Percentiles rank a stretch among this genome's conserved stretches.
These are phyloP conservation scores for Neolamprologus multifasciatus DNA, from an alignment of 2,797 vertebrate species.

Conservation along the genomic window DNA sequence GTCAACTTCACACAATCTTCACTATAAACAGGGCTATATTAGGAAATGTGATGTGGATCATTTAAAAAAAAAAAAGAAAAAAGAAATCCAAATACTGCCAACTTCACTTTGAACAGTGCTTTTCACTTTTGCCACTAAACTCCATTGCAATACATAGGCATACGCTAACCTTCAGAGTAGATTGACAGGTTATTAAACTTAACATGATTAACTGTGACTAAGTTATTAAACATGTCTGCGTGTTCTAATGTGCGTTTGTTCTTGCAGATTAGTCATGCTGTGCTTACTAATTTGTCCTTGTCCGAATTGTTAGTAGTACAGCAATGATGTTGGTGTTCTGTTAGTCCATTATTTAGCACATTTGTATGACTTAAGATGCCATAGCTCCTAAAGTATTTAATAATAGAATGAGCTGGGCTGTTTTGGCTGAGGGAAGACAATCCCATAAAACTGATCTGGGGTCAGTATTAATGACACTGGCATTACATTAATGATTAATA, in stretches of 20 bases:
- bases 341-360: neutral
- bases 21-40: neutral
- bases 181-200: neutral
- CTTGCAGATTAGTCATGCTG: constrained; percentile 6
- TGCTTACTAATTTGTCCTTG: constrained; percentile 8
- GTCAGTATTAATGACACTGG: constrained; percentile 15
- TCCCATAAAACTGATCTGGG: constrained; percentile 42
- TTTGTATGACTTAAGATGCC: neutral
- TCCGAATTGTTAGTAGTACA: neutral
- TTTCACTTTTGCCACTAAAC: neutral
- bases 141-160: neutral
- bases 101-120: neutral
- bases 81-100: neutral
- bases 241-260: constrained; percentile 9
- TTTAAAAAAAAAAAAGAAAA: too few relatives aligned
- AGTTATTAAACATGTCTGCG: neutral
- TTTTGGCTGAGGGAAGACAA: constrained; percentile 14
- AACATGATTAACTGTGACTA: neutral
- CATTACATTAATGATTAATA: neutral
- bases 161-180: neutral
- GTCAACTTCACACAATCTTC: neutral
- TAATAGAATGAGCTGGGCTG: constrained; percentile 12
- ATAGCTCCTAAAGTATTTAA: neutral
- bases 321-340: neutral
- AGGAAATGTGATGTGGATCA: neutral